A percentile compares a stretch with the other conserved stretches of the same genome.
These are phyloP conservation scores for Limnephilus auricula DNA, from an alignment of 2,888 invertebrate genomes.

Conservation along the genomic window DNA sequence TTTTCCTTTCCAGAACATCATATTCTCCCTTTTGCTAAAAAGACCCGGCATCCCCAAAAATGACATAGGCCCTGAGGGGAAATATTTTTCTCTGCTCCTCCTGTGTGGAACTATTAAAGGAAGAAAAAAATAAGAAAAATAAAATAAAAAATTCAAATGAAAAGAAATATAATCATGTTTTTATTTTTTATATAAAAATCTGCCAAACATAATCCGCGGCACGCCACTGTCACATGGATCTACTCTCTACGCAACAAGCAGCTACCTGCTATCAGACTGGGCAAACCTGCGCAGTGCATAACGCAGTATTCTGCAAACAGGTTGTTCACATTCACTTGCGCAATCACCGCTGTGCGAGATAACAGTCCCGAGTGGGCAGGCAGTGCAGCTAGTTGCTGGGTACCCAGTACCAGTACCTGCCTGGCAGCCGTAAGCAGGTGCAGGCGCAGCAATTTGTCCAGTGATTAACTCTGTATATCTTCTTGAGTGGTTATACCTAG, in stretches of 20 bases:
- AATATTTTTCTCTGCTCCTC: too few relatives aligned
- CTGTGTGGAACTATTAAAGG: too few relatives aligned
- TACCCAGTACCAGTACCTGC: too few relatives aligned
- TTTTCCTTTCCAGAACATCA: too few relatives aligned
- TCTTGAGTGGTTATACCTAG: neutral
- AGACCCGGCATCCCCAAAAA: too few relatives aligned
- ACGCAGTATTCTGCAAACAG: slow-evolving; percentile 35
- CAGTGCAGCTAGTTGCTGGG: neutral
- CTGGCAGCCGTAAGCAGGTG: neutral
- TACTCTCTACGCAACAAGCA: neutral
- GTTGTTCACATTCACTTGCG: slow-evolving; percentile 27
- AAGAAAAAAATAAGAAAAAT: too few relatives aligned
- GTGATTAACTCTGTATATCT: slow-evolving; percentile 10
- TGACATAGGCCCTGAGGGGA: too few relatives aligned
- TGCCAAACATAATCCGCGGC: too few relatives aligned
- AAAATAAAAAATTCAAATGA: too few relatives aligned
- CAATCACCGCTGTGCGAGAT: neutral
- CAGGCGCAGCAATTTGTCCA: slow-evolving; percentile 14
- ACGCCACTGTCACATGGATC: neutral
- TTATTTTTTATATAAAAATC: too few relatives aligned
- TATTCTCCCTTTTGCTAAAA: too few relatives aligned
- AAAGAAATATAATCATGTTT: too few relatives aligned
- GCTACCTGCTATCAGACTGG: neutral
- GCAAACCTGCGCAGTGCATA: slow-evolving; percentile 32
- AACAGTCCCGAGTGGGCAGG: neutral